Evolutionary conservation across 1,140 invertebrate genomes (phyloP).

Genomic region (Drosophila parabipectinata): DNA sequence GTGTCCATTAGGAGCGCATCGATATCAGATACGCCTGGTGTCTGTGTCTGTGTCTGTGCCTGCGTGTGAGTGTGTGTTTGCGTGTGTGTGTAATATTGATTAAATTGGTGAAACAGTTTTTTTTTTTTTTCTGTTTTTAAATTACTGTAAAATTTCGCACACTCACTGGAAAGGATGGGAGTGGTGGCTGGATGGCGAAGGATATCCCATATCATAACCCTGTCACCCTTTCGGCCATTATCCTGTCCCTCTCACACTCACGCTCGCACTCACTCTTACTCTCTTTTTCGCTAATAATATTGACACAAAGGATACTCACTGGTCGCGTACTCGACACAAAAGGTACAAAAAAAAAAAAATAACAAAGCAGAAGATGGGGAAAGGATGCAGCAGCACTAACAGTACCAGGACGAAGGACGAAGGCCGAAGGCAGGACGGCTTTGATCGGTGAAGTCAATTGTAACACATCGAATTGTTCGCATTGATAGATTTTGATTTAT

Average conservation of each 20-base stretch:
- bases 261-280: conserved; percentile 22
- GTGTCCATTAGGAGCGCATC: conserved; percentile 73
- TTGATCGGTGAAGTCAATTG: conserved; percentile 83
- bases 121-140: conserved; percentile 55
- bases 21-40: conserved; percentile 77
- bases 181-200: conserved; percentile 19
- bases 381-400: conserved; percentile 18
- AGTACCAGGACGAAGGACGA: neutral
- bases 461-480: conserved; percentile 81
- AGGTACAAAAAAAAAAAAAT: conserved; percentile 58
- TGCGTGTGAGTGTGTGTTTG: conserved; percentile 24
- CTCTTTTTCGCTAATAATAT: conserved; percentile 69
- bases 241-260: conserved; percentile 52
- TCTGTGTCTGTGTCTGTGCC: conserved; percentile 7
- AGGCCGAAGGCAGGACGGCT: conserved; percentile 56
- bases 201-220: conserved; percentile 11
- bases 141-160: conserved; percentile 83
- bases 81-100: conserved; percentile 73
- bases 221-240: conserved; percentile 75
- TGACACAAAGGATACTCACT: conserved; percentile 81
- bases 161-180: conserved; percentile 58
- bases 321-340: conserved; percentile 78
- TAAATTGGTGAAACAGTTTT: conserved; percentile 76
- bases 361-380: conserved; percentile 38
- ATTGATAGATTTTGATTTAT: conserved; percentile 83